Percentiles rank a stretch among this genome's conserved stretches.
Conservation (phyloP, 2,888 invertebrate genomes). For the Gryllus longicercus region DNA sequence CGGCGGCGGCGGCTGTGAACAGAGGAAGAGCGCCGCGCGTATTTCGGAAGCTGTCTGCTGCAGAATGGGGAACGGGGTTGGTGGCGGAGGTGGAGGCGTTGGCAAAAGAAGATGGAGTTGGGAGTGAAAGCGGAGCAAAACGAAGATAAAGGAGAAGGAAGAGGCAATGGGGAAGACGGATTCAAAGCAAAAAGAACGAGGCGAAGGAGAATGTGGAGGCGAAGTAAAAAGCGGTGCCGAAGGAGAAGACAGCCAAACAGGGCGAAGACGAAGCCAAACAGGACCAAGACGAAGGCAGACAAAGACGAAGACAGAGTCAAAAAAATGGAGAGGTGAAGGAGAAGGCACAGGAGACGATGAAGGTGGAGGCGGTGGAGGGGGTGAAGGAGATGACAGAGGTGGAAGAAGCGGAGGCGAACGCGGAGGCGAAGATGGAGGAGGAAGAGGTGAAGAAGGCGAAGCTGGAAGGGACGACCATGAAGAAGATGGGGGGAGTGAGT, state of each 20-base stretch:
- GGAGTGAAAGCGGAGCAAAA: not conserved
- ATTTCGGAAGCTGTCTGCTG: no score
- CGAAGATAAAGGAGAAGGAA: not conserved
- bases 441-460: no score
- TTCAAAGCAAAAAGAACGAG: not conserved
- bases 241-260: not conserved
- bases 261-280: not conserved
- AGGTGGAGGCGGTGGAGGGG: not conserved
- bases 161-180: not conserved
- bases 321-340: not conserved
- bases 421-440: no score
- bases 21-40: no score
- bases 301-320: not conserved
- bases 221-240: not conserved
- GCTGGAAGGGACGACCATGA: no score
- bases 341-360: not conserved
- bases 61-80: no score
- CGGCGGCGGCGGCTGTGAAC: no score
- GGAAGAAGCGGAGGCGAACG: no score
- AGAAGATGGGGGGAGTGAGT: no score
- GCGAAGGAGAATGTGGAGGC: not conserved
- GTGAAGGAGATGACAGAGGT: no score
- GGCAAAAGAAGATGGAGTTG: no score
- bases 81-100: no score
- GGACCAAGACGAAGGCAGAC: not conserved